Evolutionary conservation across 2,797 vertebrate species (phyloP).

Genomic region (Argentina silus): DNA sequence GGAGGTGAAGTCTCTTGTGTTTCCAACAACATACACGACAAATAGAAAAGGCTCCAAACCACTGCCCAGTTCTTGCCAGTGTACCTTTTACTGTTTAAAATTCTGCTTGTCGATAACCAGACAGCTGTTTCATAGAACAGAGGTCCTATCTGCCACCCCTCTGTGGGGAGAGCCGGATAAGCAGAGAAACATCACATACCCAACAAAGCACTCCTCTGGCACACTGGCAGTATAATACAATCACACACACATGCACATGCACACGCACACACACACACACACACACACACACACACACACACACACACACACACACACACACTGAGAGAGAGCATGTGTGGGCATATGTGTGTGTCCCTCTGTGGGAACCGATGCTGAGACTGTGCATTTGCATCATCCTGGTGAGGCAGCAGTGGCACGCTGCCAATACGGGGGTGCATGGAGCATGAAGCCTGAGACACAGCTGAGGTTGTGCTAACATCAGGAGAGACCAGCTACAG

Average conservation of each 20-base stretch:
- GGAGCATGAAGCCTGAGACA: constrained; percentile 44
- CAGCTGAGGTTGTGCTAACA: constrained; percentile 48
- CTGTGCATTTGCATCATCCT: constrained; percentile 61
- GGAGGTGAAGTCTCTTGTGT: constrained; percentile 35
- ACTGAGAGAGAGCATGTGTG: no score
- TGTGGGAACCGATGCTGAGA: constrained; percentile 53
- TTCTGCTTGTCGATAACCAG: constrained; percentile 28
- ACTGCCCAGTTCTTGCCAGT: constrained; percentile 20
- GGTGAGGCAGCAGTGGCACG: constrained; percentile 48
- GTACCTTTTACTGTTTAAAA: neutral
- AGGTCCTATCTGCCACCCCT: no score
- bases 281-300: no score
- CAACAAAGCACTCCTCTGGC: no score
- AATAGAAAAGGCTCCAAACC: constrained; percentile 54
- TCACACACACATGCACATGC: no score
- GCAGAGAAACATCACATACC: no score
- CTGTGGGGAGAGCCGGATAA: no score
- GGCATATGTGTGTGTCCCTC: no score
- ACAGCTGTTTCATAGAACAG: neutral
- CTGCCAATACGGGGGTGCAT: constrained; percentile 48
- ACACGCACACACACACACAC: no score
- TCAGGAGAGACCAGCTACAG: constrained; percentile 33
- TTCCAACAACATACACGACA: constrained; percentile 31
- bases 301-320: no score
- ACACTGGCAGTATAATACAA: no score